These are phyloP conservation scores for Melanerpes formicivorus DNA, from an alignment of 2,113 vertebrate species.

Conservation along the genomic window DNA sequence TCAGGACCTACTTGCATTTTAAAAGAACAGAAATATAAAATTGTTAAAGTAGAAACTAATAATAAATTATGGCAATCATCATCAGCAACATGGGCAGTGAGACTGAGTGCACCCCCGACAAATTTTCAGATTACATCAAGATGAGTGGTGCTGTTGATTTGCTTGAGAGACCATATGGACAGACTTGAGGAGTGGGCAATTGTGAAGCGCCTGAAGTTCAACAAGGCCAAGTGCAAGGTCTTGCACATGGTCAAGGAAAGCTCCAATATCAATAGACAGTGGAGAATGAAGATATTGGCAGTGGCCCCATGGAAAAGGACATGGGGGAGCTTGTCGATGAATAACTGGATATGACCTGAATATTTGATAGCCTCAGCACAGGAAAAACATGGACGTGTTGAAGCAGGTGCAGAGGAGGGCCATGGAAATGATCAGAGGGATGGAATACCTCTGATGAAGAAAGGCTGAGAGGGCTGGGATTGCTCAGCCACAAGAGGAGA, in stretches of 20 bases:
- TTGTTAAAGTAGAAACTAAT: neutral
- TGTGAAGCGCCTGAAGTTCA: neutral
- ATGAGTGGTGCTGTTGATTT: too few relatives aligned
- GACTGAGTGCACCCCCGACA: too few relatives aligned
- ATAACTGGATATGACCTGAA: neutral
- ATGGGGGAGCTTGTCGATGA: neutral
- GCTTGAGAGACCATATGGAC: too few relatives aligned
- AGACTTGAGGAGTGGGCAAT: neutral
- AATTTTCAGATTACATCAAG: too few relatives aligned
- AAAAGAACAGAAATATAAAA: neutral
- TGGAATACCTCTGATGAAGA: neutral
- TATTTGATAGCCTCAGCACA: neutral
- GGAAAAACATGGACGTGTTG: neutral
- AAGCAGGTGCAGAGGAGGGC: neutral
- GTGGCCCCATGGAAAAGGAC: rapidly evolving
- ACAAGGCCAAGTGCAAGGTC: neutral
- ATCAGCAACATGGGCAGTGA: too few relatives aligned
- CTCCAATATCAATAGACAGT: neutral
- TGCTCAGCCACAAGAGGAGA: neutral
- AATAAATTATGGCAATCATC: neutral
- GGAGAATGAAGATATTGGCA: neutral
- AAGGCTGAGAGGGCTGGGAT: neutral
- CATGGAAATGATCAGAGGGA: neutral
- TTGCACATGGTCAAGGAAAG: neutral
- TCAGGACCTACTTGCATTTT: neutral